Base-by-base conservation (phyloP, 2,797 vertebrate species). In the Manis crassicaudata region DNA sequence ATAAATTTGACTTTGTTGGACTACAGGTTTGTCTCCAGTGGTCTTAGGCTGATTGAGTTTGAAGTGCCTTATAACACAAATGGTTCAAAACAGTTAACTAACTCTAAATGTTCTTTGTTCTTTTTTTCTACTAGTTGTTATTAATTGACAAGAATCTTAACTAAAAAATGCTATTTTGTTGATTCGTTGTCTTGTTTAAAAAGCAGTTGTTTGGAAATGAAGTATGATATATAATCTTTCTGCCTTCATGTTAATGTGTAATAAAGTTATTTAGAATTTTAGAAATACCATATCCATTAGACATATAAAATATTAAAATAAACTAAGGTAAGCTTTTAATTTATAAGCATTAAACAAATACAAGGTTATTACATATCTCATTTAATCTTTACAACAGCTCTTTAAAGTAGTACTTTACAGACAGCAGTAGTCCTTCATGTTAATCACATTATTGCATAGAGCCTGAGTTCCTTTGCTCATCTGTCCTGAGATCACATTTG, bases 21-120 rank as follows among this genome's bases (percentile, higher is more conserved):
- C 72, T 90, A 5, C 12, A 17, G 20, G 14, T 79, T 73, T 81
- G 29, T 83, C 23, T 62, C 77, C 81, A 40, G 27, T 95, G n/a
- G n/a, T 40, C 6, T 60, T 75, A 8, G n/a, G 60, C 60, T 63
- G 32, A 32, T 63, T 73, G 37, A 46, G 20, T 46, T 58, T 4
- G 18, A 70, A 83, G 21, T 54, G 58, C 81, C 68, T 77, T 46
- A 17, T n/a, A 63, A 81, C 52, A 37, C 58, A 40, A 4, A n/a
- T 90, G 25, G 52, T 81, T 75, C 75, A 62, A 95, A 83, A 54
- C n/a, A 50, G 16, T 94, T 92, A 90, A 70, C 50, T 43, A 29
- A 43, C 50, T 92, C 17, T 67, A 67, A 29, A 46, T 77, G 52
- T 90, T 70, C 18, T 79, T 62, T 18, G 13, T 40, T 86, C 43